These are phyloP conservation scores for Ostrea denselamellosa DNA, from an alignment of 1,140 invertebrate species.

Conservation along the genomic window DNA sequence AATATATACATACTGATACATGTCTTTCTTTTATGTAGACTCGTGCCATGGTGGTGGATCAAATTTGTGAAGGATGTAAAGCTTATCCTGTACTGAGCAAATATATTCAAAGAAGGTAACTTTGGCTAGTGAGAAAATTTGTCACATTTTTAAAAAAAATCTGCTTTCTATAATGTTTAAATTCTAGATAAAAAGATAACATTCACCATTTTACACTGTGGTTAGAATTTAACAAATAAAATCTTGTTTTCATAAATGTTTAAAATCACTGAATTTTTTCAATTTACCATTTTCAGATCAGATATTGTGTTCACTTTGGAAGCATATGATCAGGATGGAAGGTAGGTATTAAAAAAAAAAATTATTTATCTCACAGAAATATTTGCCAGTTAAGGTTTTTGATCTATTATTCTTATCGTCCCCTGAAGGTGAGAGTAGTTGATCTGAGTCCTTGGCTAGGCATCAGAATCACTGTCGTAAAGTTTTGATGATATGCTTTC, in stretches of 20 bases:
- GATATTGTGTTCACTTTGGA: conserved; percentile 62
- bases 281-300: conserved; percentile 54
- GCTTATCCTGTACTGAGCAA: conserved; percentile 46
- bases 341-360: background rate
- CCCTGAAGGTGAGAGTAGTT: no score
- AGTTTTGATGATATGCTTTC: no score
- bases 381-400: no score
- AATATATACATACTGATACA: no score
- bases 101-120: conserved; percentile 59
- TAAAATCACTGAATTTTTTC: no score
- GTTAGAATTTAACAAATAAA: no score
- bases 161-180: background rate
- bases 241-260: no score
- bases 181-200: no score
- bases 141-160: background rate
- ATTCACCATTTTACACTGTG: background rate
- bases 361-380: no score
- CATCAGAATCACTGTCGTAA: no score
- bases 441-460: no score
- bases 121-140: background rate
- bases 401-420: no score
- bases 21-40: background rate
- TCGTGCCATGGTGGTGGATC: conserved; percentile 49
- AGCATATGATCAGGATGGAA: conserved; percentile 60
- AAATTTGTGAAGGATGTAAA: conserved; percentile 56